Conservation (phyloP, 2,113 vertebrate species). For the Urocolius indicus region DNA sequence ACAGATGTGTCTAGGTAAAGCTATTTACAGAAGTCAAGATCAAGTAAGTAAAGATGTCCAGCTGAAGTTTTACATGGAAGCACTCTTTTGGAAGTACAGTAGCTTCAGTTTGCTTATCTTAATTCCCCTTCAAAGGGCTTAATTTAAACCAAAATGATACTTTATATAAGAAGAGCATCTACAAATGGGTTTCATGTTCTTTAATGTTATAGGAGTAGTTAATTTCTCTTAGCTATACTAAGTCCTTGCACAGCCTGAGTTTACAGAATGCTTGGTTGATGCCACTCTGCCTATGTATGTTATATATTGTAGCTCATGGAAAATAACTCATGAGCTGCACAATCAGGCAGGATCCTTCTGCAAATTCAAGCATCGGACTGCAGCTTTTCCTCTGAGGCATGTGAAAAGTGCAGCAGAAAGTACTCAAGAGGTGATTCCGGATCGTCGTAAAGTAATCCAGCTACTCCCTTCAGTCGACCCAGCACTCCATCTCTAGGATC, state of each 20-base stretch:
- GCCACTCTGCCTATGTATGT: not conserved
- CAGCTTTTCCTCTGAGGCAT: not conserved
- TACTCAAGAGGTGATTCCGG: not conserved
- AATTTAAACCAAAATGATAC: not conserved
- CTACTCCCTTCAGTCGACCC: not conserved
- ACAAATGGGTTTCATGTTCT: not conserved
- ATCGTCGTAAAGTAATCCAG: not conserved
- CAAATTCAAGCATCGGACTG: not conserved
- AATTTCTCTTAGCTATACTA: not conserved
- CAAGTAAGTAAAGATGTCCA: slow-evolving; percentile 9
- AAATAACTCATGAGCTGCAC: not conserved
- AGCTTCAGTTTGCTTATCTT: slow-evolving; percentile 23
- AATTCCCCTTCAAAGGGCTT: slow-evolving; percentile 24
- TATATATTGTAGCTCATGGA: fast-evolving
- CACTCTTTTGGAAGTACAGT: not conserved
- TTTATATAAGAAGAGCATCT: not conserved
- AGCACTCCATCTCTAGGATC: not conserved
- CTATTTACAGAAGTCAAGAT: slow-evolving; percentile 12
- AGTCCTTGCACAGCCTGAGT: not conserved
- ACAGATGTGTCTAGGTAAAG: not conserved
- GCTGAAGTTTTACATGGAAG: not conserved
- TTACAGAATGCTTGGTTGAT: not conserved
- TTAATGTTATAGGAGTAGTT: not conserved
- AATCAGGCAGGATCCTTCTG: not conserved
- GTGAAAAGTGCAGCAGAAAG: not conserved